Base-by-base conservation (phyloP, 2,797 vertebrate species). In the Coendou prehensilis region DNA sequence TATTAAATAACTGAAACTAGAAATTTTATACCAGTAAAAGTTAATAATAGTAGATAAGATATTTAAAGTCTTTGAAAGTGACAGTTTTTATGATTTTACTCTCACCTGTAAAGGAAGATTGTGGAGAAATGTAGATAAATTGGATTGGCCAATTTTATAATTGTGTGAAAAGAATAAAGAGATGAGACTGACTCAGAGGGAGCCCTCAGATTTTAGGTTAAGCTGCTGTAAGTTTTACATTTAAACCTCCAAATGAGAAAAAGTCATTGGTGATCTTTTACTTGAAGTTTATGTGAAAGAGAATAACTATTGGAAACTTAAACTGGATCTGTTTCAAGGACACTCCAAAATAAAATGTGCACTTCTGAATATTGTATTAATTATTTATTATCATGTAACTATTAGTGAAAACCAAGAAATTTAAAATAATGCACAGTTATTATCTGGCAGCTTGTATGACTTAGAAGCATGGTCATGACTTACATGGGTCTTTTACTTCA, bases 31-130 rank as follows among this genome's bases (percentile, higher is more conserved):
- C 47, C 2, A 71, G 2, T 15, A 79, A 47, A 63, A 92, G 54
- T 79, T 93, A 91, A 11, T 82, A 6, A 69, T 64, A 56, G 1
- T n/a, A 64, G 45, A 2, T 8, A 13, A 45, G 22, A 41, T 84
- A 54, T 50, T 45, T 87, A 30, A 93, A 93, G 89, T 93, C 33
- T 73, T 91, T 92, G 20, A 73, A 93, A 91, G 37, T 54, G 45
- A 47, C n/a, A 33, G n/a, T 88, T 1, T 26, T 64, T 73, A 47
- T 61, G 22, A 93, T 63, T 86, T 85, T 92, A 73, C 18, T 92
- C 4, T 91, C 3, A 69, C 33, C 26, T 73, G 33, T 56, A 57
- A 73, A 82, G 5, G 26, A 75, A 82, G 4, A 81, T 54, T 69
- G 1, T 79, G 89, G 47, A 4, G 5, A 89, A 84, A 67, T 64